These are phyloP conservation scores for Oligia fasciuncula DNA, from an alignment of 2,888 invertebrate genomes.

Conservation along the genomic window DNA sequence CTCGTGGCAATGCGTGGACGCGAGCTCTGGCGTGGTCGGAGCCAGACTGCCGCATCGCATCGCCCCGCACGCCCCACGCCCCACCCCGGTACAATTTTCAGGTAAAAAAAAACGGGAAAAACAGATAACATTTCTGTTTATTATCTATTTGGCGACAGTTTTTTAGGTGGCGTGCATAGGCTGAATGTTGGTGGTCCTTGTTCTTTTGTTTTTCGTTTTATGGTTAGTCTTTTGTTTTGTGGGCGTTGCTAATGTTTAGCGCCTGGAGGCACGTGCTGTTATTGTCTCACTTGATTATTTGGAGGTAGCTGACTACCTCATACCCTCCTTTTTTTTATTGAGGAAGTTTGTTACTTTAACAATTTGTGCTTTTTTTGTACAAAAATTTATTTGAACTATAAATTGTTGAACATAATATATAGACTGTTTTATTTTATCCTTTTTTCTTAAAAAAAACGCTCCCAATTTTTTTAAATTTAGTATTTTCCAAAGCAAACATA, in stretches of 20 bases:
- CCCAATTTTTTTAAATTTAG: neutral
- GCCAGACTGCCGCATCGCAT: conserved; percentile 83
- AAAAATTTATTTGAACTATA: neutral
- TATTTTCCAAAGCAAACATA: neutral
- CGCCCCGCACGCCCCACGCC: conserved; percentile 80
- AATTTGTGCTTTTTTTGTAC: neutral
- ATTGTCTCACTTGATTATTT: conserved; percentile 43
- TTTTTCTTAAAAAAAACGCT: neutral
- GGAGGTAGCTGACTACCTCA: neutral
- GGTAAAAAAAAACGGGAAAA: conserved; percentile 80
- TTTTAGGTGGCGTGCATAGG: conserved; percentile 53
- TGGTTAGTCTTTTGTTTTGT: conserved; percentile 39
- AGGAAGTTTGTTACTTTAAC: conserved; percentile 15
- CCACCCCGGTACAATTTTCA: conserved; percentile 80
- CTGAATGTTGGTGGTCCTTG: conserved; percentile 54
- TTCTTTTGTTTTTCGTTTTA: conserved; percentile 32
- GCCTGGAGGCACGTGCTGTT: conserved; percentile 49
- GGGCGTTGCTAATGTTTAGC: conserved; percentile 54
- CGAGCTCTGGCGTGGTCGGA: conserved; percentile 76
- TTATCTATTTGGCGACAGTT: conserved; percentile 68
- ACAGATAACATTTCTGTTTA: conserved; percentile 66
- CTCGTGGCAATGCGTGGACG: conserved; percentile 66
- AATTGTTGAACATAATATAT: neutral
- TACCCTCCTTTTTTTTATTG: neutral
- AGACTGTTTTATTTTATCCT: neutral